Evolutionary conservation across 1,140 invertebrate species (phyloP), one percentile per base, ranked within the genome.

Genomic region (Oryzaephilus surinamensis): DNA sequence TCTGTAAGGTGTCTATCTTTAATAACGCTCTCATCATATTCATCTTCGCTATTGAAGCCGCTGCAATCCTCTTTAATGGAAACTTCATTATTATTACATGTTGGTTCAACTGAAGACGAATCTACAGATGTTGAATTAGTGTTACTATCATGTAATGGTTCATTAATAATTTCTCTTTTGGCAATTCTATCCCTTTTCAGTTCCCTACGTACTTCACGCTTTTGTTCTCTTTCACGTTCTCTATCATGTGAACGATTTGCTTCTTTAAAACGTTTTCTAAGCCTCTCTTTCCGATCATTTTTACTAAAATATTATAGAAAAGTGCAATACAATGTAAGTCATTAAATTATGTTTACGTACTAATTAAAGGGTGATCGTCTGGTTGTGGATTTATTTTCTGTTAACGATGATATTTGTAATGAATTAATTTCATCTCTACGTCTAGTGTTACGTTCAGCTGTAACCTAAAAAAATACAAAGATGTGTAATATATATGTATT

Each of bases 11-110:
- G 32, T 17, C 45, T 45, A 20, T 48, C 40, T 34, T 54, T 52
- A 46, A 52, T 24, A 37, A 47, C 41, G 34, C 30, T 53, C 54
- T n/a, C n/a, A 36, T 55, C 56, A 54, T 62, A 62, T 41, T 62
- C 60, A 50, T 62, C 60, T 42, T 62, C 60, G 42, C 60, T 62
- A 46, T 62, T 62, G 32, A 59, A 62, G 2, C 60, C 60, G 41
- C 55, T 62, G 7, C 55, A 50, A 32, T 62, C 60, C 46, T 62
- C 60, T 36, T 55, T 52, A 0, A 44, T 38, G 30, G 36, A 45
- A 41, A 41, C 38, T 34, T 46, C 51, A 37, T 45, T 50, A 32
- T 48, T 53, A 45, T 51, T 54, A 45, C 41, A 48, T 4, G 41
- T 29, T 11, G 47, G 42, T 28, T 51, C 54, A 26, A 46, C 45